Base-by-base conservation (phyloP, 2,888 invertebrate species). In the Chromoteleia sp. region DNA sequence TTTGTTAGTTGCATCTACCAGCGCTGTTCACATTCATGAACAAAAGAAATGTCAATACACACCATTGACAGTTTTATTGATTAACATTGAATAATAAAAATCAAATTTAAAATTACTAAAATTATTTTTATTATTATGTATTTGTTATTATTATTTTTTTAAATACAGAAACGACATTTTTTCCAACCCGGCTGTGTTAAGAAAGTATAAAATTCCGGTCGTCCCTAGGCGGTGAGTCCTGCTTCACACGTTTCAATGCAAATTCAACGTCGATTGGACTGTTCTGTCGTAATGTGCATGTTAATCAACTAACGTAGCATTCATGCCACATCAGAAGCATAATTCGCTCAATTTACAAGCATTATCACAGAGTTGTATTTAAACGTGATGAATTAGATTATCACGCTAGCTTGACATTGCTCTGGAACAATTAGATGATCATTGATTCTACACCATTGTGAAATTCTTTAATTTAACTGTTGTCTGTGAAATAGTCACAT, bases 281-380 rank as follows among this genome's bases (percentile, higher is more conserved):
- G 85, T 85, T 85, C 84, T 83, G 78, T 86, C 85, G 86, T 89
- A 89, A 89, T 87, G 88, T 85, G 87, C 87, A 88, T 89, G 91
- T 90, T 91, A 90, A 91, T 90, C 87, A 86, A 84, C 81, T 83
- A 86, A 81, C 86, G 84, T 86, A 85, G 85, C 85, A 85, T 85
- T 80, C 84, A 86, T 84, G 83, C 80, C 82, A 85, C 86, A 85
- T 84, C 86, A 84, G 84, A 84, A 85, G 87, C 88, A 90, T 90
- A 91, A 91, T 91, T 91, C 86, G 86, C 86, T 88, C 88, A 90
- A 91, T 91, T 90, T 91, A 90, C 91, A 90, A 91, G 88, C 89
- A 88, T 90, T 91, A 91, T 90, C 88, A 85, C 85, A 84, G 85
- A 87, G 87, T 88, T 87, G 88, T 87, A 87, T 89, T 90, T 90